Conservation (phyloP, 64 coral and sea anemone species). For the Montipora efflorescens region DNA sequence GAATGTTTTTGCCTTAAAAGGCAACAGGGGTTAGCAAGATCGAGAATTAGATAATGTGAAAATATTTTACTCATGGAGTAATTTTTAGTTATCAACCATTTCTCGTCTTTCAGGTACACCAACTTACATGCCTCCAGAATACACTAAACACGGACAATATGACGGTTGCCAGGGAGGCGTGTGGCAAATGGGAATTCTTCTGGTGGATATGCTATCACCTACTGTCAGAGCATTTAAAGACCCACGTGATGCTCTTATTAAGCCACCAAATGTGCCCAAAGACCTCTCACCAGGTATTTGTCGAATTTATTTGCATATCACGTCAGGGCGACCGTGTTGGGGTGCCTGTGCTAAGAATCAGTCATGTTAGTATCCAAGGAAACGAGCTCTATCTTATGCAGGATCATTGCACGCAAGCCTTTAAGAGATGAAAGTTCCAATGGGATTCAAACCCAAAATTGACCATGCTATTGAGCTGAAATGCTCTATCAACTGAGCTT, state of each 20-base stretch:
- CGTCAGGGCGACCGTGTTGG: not conserved
- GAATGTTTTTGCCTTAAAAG: too few species aligned
- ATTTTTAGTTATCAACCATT: not conserved
- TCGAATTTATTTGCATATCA: not conserved
- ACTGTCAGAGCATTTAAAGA: not conserved
- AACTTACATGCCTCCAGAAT: slow-evolving; percentile 38
- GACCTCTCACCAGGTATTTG: slow-evolving; percentile 20
- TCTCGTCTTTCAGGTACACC: not conserved
- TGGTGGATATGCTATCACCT: slow-evolving; percentile 37
- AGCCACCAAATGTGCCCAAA: not conserved
- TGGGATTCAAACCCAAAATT: too few species aligned
- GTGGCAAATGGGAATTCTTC: slow-evolving; percentile 20
- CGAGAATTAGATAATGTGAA: too few species aligned
- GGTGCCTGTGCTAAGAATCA: not conserved
- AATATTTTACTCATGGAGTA: too few species aligned
- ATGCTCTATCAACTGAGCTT: too few species aligned
- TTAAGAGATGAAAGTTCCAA: too few species aligned
- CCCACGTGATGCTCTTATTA: not conserved
- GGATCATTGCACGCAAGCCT: too few species aligned
- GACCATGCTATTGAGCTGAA: too few species aligned
- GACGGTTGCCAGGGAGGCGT: slow-evolving; percentile 18
- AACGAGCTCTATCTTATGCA: too few species aligned
- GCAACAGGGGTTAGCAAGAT: too few species aligned
- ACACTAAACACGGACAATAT: not conserved
- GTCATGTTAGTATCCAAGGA: not conserved